Base-by-base conservation (phyloP, 2,888 invertebrate species). In the Lordiphosa fenestrarum region DNA sequence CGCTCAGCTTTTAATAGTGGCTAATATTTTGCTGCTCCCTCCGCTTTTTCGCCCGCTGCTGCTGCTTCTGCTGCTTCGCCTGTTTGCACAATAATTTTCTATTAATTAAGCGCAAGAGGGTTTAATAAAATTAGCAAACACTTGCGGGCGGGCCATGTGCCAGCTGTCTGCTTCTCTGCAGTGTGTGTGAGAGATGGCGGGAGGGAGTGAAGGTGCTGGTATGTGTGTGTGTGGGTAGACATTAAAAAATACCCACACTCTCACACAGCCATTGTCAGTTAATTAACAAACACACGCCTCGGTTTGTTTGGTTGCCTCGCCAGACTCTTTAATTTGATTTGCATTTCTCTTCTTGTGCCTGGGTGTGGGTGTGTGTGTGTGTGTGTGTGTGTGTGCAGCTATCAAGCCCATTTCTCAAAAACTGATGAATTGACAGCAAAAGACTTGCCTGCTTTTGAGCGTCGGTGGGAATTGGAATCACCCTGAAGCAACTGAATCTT, bases 121-220 rank as follows among this genome's bases (percentile, higher is more conserved):
- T 72, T 83, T 82, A 82, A 78, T 84, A 75, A 72, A 76, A 86
- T 80, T 75, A 77, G 73, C 84, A 86, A 77, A 77, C 73, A 86
- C 68, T 65, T 78, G 69, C 71, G 61, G 67, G 57, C 48, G 38
- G 37, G 42, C 44, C 53, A 49, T 59, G 58, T 48, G 46, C 51
- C 55, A 58, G 54, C 47, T 41, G 39, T 44, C 47, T 41, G 39
- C 48, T 7, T 53, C 51, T 35, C 39, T 39, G 40, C 36, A 52
- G 52, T 35, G 19, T 35, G 36, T 53, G 25, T 40, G 23, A 23
- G 23, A 23, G 35, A 19, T 0, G 2, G 19, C 1, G 19, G 2
- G 19, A 19, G 2, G 4, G 19, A 19, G 19, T 3, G 4, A 19
- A 19, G 10, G n/a, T 15, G n/a, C 38, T 9, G 39, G 36, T 53